Base-by-base conservation (phyloP, 2,113 vertebrate species). In the Bettongia penicillata region DNA sequence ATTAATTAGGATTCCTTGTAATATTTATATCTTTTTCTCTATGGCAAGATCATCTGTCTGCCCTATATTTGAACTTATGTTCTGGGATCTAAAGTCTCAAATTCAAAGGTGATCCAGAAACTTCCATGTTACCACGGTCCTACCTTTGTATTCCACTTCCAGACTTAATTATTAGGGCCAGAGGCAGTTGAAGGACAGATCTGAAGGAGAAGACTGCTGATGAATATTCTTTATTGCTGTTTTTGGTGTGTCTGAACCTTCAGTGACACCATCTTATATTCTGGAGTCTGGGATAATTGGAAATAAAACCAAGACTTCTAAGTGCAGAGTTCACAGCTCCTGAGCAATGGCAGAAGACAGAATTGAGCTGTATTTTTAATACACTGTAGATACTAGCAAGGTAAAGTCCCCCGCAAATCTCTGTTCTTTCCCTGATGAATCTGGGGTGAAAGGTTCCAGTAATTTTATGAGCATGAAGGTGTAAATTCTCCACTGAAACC, bases 201-300 rank as follows among this genome's bases (percentile, higher is more conserved):
- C 51, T 57, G 91, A 93, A 95, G 50, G 91, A 55, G 11, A 92
- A 22, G 52, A 25, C 0, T 51, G 23, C 3, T n/a, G 49, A 5
- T 96, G 84, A 97, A 52, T 28, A 90, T 6, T 25, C 93, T 96
- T 95, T 95, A 91, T 53, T 91, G 7, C n/a, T 95, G n/a, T 93
- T 98, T 98, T 97, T 96, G 55, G 50, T 94, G 25, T 97, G 96
- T 96, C 93, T 96, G 91, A 90, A 94, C 92, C 96, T 97, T 96
- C 90, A 93, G 0, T 26, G 5, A 93, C 51, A 61, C 31, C 57
- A 92, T 51, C 77, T 97, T 96, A 91, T 94, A 95, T 94, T 51
- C 93, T 96, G 31, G 94, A 94, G 91, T 91, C 95, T 68, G 52
- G 31, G 51, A 91, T 97, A 97, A 98, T 96, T 97, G 94, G 94